phyloP scores from a whole-genome alignment of 2,797 vertebrate species.

The Pteropus rufus region DNA sequence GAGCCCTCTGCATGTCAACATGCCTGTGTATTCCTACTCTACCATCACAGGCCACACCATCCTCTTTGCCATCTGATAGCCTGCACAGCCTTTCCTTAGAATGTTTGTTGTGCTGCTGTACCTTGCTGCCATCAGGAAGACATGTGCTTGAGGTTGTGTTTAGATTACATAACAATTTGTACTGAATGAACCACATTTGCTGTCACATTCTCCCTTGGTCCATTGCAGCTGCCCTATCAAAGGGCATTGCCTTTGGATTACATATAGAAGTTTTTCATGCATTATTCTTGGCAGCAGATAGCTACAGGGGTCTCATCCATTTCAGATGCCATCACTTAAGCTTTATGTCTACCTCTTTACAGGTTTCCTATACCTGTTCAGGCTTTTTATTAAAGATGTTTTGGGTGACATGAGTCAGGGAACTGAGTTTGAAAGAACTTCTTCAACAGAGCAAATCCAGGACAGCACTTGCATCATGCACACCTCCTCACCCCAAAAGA shows the following conservation, averaged over 20 bases:
- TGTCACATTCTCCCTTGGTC: background rate
- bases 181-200: background rate
- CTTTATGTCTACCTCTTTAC: background rate
- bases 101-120: rapidly evolving
- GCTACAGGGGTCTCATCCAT: background rate
- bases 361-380: background rate
- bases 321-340: background rate
- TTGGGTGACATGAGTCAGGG: background rate
- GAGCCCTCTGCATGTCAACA: rapidly evolving
- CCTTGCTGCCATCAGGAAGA: background rate
- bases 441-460: background rate
- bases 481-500: background rate
- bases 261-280: background rate
- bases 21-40: no score
- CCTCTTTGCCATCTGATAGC: background rate
- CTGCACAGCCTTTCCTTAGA: background rate
- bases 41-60: background rate
- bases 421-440: background rate
- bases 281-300: background rate
- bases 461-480: background rate
- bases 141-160: background rate
- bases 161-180: background rate
- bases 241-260: background rate
- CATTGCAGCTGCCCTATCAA: background rate
- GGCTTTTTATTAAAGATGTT: background rate